Evolutionary conservation across 2,888 invertebrate genomes (phyloP), one percentile per base, ranked within the genome.

Genomic region (Schizaphis graminum): DNA sequence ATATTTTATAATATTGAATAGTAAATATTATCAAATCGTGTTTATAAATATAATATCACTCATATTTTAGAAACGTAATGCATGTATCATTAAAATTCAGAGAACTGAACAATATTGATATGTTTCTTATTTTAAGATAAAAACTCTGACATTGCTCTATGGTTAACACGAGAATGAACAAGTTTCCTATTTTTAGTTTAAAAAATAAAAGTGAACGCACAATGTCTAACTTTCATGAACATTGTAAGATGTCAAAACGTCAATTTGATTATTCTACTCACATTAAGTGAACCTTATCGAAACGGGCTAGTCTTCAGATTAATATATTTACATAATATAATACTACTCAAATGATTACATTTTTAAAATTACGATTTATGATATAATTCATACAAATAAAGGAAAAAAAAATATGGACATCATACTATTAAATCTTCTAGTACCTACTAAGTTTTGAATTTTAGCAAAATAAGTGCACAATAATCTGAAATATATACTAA

Each of bases 221-320:
- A n/a, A 49, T 49, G 35, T 87, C 24, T 13, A 11, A 47, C 47
- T 24, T 86, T 47, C 7, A 13, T 86, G 41, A 56, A 89, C 13
- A 41, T 41, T 89, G 35, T 89, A 11, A 21, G 26, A 56, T 56
- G 88, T 89, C 41, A 89, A 56, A 89, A 89, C 56, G 88, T 89
- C 88, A 89, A 56, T 56, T 35, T n/a, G 26, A 26, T 56, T 49
- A 88, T 53, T 53, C 16, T 35, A n/a, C n/a, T 24, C 26, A 56
- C 87, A n/a, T 2, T 35, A 87, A n/a, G 86, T n/a, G 10, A 21
- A 35, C 53, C 2, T 1, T 4, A n/a, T n/a, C 53, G 35, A 56
- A 53, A 88, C 88, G 26, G 47, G 35, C 53, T 88, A 88, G n/a
- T 88, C 26, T 88, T 49, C 56, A 35, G 53, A 53, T 35, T 87